Evolutionary conservation across 2,797 vertebrate genomes (phyloP), one percentile per base, ranked within the genome.

Genomic region (Muraenolepis orangiensis): DNA sequence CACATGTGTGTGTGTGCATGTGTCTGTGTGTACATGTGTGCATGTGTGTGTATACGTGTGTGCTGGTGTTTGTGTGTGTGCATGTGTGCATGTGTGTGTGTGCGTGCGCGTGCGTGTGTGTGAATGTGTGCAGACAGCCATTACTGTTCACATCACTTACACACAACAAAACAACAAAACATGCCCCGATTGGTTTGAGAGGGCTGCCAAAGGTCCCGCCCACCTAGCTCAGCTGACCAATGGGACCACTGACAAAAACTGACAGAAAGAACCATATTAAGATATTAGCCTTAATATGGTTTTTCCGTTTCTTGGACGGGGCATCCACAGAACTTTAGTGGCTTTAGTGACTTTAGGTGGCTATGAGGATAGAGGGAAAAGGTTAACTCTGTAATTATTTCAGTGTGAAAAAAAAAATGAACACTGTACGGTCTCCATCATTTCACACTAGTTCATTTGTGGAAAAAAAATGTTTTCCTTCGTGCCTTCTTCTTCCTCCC

Each of bases 391-490:
- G 79, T 89, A 86, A 91, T 91, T 89, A 88, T 89, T 90, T 92
- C 82, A 88, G 83, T 85, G 87, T 79, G 77, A 88, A 88, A 91
- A 91, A 92, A 88, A 88, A 91, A 91, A 92, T 91, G 88, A 89
- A 90, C 89, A 91, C 90, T 86, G 87, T 88, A 77, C 82, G 66
- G 73, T 86, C 87, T 88, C 86, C 81, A 89, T 87, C 85, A 83
- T 89, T 87, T 83, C 82, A 40, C 84, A 40, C 84, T 87, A 90
- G 90, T 92, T 92, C 77, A 72, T 88, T 87, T 88, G 85, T n/a
- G n/a, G n/a, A n/a, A n/a, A n/a, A 87, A 90, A 91, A 90, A 92
- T 91, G 78, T 89, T 90, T 90, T 89, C 90, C 81, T 82, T 91
- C n/a, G n/a, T 83, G 74, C 72, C 46, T 57, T 74, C 46, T 57